Percentiles rank a stretch among this genome's conserved stretches.
Conservation (phyloP, 2,113 vertebrate species). For the Limanda limanda region DNA sequence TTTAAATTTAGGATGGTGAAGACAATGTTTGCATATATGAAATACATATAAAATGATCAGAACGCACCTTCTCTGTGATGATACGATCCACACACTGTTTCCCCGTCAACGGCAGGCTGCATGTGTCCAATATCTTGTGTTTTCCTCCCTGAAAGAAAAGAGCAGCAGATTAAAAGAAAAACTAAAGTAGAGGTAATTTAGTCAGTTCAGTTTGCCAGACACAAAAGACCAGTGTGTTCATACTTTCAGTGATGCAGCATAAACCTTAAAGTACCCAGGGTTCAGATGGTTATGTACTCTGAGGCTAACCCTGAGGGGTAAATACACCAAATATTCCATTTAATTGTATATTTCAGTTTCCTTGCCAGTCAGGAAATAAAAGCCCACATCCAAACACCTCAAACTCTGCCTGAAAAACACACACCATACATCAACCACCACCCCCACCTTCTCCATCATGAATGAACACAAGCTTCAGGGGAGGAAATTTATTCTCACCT, state of each 20-base stretch:
- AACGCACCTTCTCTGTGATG: conserved; percentile 95
- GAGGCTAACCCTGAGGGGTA: not conserved
- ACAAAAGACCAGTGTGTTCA: not conserved
- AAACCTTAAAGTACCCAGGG: conserved; percentile 17
- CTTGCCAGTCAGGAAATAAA: conserved; percentile 3
- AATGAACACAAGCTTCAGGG: conserved; percentile 60
- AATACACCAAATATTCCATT: conserved; percentile 1
- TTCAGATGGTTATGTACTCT: not conserved
- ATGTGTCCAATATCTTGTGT: conserved; percentile 96
- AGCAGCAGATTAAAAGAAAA: not conserved
- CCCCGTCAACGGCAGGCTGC: conserved; percentile 92
- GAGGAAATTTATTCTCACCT: conserved; percentile 69
- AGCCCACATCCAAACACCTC: not conserved
- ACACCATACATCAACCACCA: conserved; percentile 25
- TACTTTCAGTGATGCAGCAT: conserved; percentile 5
- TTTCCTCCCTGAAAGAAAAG: conserved; percentile 86
- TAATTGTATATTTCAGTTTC: conserved; percentile 21
- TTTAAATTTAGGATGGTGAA: conserved; percentile 11
- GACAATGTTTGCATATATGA: conserved; percentile 1
- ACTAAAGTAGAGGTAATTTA: not conserved
- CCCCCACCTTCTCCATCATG: conserved; percentile 35
- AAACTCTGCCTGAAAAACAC: conserved; percentile 6
- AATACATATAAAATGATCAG: not conserved
- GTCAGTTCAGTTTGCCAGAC: not conserved
- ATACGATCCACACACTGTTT: conserved; percentile 96